Base-by-base conservation (phyloP, 2,888 invertebrate genomes). In the Netelia melanura region DNA sequence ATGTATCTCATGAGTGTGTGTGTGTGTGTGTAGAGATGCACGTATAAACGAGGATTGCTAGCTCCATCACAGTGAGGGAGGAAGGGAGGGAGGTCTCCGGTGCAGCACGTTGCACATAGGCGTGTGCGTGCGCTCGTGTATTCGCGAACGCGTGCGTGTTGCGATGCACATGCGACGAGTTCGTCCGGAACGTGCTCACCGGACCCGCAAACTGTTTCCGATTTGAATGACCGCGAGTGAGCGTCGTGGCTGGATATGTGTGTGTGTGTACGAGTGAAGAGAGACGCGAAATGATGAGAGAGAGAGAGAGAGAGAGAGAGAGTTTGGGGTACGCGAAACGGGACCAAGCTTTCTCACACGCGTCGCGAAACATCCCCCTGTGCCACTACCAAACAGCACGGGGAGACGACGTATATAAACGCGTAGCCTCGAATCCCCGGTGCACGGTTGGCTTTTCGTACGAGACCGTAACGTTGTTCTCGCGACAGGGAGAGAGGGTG, bases 141-240 rank as follows among this genome's bases (percentile, higher is more conserved):
- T 17, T 6, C 14, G 48, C 61, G 21, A 56, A 21, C 58, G 48
- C 61, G 61, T 17, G 65, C 54, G 70, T 65, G 58, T 8, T 21
- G 67, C 17, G n/a, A 77, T 62, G 48, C 54, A 38, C 52, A 70
- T 65, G 74, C 76, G 67, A 84, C 81, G 74, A 81, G 81, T 52
- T 84, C 48, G 78, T 75, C 81, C 83, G 86, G 71, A 81, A 86
- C 85, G 86, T 81, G 83, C 86, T 84, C 85, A 79, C 70, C 71
- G 81, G 78, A 84, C 85, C 82, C 81, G 83, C 87, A 84, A 87
- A 87, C 87, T 80, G 83, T 86, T 87, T 88, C 85, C 84, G 80
- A 87, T 87, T 87, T 81, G 74, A 84, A 78, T 78, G 74, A 78
- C 81, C 84, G 62, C 81, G 61, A 67, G 72, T 77, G 80, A 70